Evolutionary conservation across 2,113 vertebrate genomes (phyloP).

Genomic region (Columba janthina): DNA sequence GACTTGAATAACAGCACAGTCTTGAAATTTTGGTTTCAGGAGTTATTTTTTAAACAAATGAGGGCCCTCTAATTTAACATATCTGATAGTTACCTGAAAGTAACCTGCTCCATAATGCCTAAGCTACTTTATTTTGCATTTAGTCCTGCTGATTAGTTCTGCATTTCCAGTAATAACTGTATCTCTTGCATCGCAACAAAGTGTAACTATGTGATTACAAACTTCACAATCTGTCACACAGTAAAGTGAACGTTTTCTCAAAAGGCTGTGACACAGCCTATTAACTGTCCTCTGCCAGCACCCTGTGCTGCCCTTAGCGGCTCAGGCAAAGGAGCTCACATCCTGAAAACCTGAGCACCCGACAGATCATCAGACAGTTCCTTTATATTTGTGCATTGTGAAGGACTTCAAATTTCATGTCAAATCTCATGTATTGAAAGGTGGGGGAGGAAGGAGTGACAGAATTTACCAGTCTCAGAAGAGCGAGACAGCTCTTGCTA

Average conservation of each 20-base stretch:
- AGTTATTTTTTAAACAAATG: background rate
- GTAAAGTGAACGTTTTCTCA: background rate
- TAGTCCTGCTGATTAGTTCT: background rate
- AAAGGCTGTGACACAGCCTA: background rate
- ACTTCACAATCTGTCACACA: background rate
- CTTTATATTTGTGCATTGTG: background rate
- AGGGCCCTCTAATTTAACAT: background rate
- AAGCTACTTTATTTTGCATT: background rate
- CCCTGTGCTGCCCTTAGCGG: rapidly evolving
- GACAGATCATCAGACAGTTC: rapidly evolving
- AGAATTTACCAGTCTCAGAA: background rate
- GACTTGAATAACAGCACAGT: background rate
- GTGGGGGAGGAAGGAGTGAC: background rate
- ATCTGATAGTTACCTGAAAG: background rate
- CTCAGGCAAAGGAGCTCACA: background rate
- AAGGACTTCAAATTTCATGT: background rate
- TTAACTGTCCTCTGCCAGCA: background rate
- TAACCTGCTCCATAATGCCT: background rate
- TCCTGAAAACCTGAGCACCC: background rate
- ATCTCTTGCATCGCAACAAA: background rate
- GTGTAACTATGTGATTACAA: background rate
- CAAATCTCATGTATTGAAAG: background rate
- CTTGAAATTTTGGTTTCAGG: background rate
- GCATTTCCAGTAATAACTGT: background rate
- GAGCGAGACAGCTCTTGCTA: background rate